Evolutionary conservation across 2,888 invertebrate species (phyloP).

Genomic region (Frankliniella intonsa): DNA sequence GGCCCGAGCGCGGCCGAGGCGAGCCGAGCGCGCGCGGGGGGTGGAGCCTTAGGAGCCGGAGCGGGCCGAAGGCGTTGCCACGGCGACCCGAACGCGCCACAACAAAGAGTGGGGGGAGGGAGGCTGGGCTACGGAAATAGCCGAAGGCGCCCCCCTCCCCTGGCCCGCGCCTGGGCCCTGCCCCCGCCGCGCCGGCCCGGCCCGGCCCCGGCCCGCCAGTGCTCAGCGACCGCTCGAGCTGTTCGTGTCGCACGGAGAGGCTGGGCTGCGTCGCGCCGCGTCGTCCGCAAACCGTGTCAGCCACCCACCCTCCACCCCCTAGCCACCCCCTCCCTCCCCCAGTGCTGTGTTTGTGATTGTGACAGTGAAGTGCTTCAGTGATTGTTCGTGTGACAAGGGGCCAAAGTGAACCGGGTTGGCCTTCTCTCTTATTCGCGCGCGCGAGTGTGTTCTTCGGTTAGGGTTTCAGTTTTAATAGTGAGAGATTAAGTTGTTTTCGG

Average conservation of each 20-base stretch:
- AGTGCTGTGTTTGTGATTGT: not conserved
- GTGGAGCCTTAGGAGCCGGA: slow-evolving; percentile 14
- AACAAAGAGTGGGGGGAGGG: slow-evolving; percentile 17
- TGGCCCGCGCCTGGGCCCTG: not conserved
- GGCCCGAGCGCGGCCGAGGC: not conserved
- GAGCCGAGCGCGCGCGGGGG: not conserved
- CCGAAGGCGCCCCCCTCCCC: slow-evolving; percentile 2
- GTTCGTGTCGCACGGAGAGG: not conserved
- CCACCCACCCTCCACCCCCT: not conserved
- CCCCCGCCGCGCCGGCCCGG: not conserved
- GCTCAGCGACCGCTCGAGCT: slow-evolving; percentile 9
- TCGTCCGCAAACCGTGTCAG: not conserved
- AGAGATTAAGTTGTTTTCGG: not conserved
- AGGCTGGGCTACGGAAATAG: slow-evolving; percentile 26
- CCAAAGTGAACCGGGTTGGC: too few species aligned
- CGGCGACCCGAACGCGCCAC: slow-evolving; percentile 18
- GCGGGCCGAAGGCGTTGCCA: slow-evolving; percentile 17
- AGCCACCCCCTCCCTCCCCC: not conserved
- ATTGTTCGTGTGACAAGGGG: too few species aligned
- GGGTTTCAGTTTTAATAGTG: too few species aligned
- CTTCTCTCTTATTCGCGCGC: too few species aligned
- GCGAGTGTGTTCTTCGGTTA: too few species aligned
- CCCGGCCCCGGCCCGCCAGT: slow-evolving; percentile 5
- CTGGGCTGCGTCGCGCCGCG: not conserved
- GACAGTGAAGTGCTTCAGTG: not conserved